Percentiles rank a stretch among this genome's conserved stretches.
phyloP scores from a whole-genome alignment of 2,113 vertebrate genomes.

The Gallinago undulata region DNA sequence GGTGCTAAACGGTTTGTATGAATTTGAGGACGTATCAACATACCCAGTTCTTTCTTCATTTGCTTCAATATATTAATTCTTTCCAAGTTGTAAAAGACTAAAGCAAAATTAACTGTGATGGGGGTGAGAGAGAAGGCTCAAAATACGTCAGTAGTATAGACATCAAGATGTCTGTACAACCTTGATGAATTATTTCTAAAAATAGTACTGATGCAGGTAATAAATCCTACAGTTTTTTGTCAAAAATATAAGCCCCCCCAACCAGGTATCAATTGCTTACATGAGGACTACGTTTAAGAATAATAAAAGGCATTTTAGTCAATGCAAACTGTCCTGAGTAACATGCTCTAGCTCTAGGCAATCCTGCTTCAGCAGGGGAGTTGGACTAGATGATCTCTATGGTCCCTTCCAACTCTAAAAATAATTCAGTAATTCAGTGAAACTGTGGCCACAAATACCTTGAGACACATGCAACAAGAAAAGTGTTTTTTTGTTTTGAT shows the following conservation, averaged over 20 bases:
- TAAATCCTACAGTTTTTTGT: constrained; percentile 51
- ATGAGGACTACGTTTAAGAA: constrained; percentile 10
- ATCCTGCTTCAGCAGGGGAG: too few species aligned
- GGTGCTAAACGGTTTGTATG: neutral
- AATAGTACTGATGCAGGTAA: constrained; percentile 14
- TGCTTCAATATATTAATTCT: neutral
- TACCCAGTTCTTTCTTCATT: neutral
- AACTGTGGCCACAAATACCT: neutral
- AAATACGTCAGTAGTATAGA: neutral
- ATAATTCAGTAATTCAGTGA: too few species aligned
- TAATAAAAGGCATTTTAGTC: neutral
- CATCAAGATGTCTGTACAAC: constrained; percentile 16
- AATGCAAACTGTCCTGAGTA: neutral
- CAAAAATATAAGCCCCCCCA: constrained; percentile 29
- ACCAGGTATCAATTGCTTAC: constrained; percentile 31
- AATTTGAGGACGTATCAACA: neutral
- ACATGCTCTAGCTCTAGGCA: too few species aligned
- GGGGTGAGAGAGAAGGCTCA: neutral
- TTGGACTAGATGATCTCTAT: too few species aligned
- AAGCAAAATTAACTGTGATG: neutral
- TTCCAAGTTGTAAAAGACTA: neutral
- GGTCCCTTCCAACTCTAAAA: too few species aligned
- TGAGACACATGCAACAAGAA: neutral
- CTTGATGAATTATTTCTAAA: constrained; percentile 66
- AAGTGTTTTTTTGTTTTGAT: neutral